Conservation (phyloP, 2,797 vertebrate genomes). For the Parambassis ranga region DNA sequence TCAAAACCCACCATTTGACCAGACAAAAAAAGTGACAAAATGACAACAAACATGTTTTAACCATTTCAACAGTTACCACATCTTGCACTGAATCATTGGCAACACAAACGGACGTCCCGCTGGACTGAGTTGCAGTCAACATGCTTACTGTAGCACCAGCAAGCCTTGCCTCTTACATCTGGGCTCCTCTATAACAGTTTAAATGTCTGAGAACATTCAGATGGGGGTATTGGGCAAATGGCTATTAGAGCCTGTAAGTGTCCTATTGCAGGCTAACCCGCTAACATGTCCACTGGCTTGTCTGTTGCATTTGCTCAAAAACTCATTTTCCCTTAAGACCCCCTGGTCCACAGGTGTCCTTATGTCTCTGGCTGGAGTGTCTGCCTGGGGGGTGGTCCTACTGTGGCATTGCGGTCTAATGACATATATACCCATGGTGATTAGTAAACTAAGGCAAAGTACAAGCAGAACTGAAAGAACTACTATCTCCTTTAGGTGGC, state of each 20-base stretch:
- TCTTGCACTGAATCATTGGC: too few relatives aligned
- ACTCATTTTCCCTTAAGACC: conserved; percentile 29
- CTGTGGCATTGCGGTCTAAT: conserved; percentile 53
- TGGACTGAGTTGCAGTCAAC: too few relatives aligned
- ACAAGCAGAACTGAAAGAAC: conserved; percentile 72
- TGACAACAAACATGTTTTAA: not conserved
- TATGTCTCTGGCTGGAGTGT: conserved; percentile 19
- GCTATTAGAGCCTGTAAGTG: conserved; percentile 65
- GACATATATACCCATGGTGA: conserved; percentile 59
- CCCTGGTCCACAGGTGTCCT: conserved; percentile 55
- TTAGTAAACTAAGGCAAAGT: conserved; percentile 64
- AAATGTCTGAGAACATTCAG: conserved; percentile 29
- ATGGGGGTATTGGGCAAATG: conserved; percentile 80
- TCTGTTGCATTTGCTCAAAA: conserved; percentile 43
- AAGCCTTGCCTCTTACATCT: not conserved
- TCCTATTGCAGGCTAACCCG: conserved; percentile 48
- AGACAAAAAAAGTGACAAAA: too few relatives aligned
- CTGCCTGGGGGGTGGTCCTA: conserved; percentile 55
- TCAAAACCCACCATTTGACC: too few relatives aligned
- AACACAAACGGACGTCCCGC: not conserved
- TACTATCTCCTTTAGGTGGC: conserved; percentile 77
- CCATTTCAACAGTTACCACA: not conserved
- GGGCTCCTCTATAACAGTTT: not conserved
- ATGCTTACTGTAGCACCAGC: too few relatives aligned
- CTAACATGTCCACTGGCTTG: conserved; percentile 26